phyloP scores from a whole-genome alignment of 2,797 vertebrate genomes.

The Holocentrus rufus region DNA sequence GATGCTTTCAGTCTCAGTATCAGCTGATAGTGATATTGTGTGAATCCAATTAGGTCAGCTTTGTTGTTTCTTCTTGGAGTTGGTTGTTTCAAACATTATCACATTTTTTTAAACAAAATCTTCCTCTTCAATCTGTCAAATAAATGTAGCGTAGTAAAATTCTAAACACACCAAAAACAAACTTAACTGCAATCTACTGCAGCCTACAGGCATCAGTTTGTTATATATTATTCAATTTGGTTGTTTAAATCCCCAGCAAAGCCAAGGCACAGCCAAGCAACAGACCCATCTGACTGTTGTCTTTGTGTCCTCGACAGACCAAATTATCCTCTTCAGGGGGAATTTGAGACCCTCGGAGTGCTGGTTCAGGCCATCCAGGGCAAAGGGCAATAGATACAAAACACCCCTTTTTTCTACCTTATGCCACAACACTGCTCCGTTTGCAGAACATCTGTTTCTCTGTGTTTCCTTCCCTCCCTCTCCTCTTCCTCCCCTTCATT shows the following conservation, averaged over 20 bases:
- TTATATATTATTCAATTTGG: too few species aligned
- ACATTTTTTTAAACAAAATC: too few species aligned
- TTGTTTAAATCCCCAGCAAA: too few species aligned
- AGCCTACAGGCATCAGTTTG: too few species aligned
- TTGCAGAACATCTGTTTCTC: constrained; percentile 50
- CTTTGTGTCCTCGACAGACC: constrained; percentile 20
- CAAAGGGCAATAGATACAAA: constrained; percentile 43
- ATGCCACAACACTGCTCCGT: constrained; percentile 16
- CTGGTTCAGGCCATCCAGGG: constrained; percentile 21
- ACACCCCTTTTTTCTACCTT: constrained; percentile 12
- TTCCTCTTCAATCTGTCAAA: too few species aligned
- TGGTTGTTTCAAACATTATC: neutral
- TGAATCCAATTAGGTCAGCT: neutral
- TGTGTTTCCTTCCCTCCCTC: constrained; percentile 1
- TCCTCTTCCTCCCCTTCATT: neutral
- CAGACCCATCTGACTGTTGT: constrained; percentile 4
- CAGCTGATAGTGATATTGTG: neutral
- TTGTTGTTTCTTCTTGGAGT: neutral
- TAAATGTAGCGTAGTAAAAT: too few species aligned
- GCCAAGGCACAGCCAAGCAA: neutral
- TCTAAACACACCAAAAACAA: too few species aligned
- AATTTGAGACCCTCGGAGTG: constrained; percentile 43
- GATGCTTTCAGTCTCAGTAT: neutral
- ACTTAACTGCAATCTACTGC: too few species aligned
- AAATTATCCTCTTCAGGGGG: constrained; percentile 23